Evolutionary conservation across 1,140 invertebrate genomes (phyloP).

Genomic region (Daktulosphaira vitifoliae): DNA sequence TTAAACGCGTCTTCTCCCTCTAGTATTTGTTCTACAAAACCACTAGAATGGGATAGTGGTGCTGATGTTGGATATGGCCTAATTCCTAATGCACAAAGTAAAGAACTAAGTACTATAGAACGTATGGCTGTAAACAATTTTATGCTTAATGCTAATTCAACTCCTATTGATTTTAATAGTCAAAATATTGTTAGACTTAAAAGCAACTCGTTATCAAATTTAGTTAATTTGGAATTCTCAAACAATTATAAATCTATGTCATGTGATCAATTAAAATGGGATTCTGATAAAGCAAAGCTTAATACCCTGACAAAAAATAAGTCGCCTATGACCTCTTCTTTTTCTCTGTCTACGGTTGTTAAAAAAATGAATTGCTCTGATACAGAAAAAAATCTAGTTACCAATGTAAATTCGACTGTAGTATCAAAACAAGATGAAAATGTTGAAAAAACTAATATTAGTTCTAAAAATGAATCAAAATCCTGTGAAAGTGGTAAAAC

Average conservation of each 20-base stretch:
- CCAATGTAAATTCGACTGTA: background rate
- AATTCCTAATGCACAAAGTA: background rate
- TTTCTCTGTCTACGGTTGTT: slow-evolving; percentile 25
- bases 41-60: slow-evolving; percentile 66
- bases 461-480: background rate
- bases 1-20: slow-evolving; percentile 34
- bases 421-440: background rate
- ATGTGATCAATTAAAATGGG: background rate
- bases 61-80: slow-evolving; percentile 62
- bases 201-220: slow-evolving; percentile 11
- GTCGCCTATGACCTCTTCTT: slow-evolving; percentile 16
- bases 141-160: slow-evolving; percentile 8
- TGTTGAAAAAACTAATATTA: background rate
- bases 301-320: background rate
- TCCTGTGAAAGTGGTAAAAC: slow-evolving; percentile 1
- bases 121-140: slow-evolving; percentile 22
- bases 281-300: background rate
- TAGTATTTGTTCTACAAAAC: slow-evolving; percentile 35
- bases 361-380: slow-evolving; percentile 8
- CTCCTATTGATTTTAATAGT: background rate
- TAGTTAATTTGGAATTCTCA: background rate
- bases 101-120: slow-evolving; percentile 27
- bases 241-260: background rate
- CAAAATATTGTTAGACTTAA: background rate
- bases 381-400: background rate